Evolutionary conservation across 1,140 invertebrate species (phyloP).

Genomic region (Aplysia californica): DNA sequence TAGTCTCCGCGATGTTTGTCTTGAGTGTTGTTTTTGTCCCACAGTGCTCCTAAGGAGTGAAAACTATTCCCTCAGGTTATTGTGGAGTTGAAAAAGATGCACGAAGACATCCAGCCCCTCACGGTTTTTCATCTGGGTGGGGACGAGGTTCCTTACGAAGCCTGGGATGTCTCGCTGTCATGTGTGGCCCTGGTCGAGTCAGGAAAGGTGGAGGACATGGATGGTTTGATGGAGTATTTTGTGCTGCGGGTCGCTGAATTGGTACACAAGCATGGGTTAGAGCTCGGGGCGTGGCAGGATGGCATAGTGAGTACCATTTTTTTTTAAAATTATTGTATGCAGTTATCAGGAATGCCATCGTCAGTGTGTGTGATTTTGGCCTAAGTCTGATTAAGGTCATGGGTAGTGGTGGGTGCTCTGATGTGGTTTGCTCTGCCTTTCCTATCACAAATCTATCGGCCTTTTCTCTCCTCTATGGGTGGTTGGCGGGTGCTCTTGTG

Average conservation of each 20-base stretch:
- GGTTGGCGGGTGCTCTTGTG: no score
- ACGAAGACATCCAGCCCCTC: conserved; percentile 52
- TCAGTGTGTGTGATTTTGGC: no score
- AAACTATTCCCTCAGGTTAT: conserved; percentile 32
- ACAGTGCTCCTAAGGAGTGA: no score
- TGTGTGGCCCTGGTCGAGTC: conserved; percentile 47
- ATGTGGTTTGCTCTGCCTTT: no score
- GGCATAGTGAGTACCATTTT: conserved; percentile 40
- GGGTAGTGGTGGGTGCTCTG: no score
- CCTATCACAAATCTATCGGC: no score
- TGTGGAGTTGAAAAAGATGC: conserved; percentile 49
- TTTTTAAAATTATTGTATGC: no score
- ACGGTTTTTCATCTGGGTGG: conserved; percentile 62
- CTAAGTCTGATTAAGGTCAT: no score
- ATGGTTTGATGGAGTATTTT: conserved; percentile 58
- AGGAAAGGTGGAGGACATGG: conserved; percentile 36
- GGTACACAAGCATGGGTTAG: conserved; percentile 42
- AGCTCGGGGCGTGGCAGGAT: conserved; percentile 58
- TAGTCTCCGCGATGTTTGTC: no score
- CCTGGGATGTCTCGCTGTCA: conserved; percentile 57
- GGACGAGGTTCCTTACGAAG: conserved; percentile 60
- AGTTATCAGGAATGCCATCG: no score
- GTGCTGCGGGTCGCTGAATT: conserved; percentile 45
- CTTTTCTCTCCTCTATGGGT: no score
- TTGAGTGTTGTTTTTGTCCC: no score